Base-by-base conservation (phyloP, 2,113 vertebrate genomes). In the Ondatra zibethicus region DNA sequence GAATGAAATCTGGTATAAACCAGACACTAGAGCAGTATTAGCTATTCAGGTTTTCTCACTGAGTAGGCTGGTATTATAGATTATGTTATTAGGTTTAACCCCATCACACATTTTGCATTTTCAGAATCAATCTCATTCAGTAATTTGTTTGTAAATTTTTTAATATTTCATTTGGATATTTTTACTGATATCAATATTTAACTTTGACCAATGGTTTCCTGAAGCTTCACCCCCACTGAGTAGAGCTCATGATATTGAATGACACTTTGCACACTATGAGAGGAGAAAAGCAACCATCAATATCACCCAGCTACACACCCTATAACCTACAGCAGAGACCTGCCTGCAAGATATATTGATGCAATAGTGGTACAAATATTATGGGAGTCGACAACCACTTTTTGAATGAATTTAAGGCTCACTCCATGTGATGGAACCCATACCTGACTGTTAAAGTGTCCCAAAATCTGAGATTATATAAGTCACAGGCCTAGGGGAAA, bases 131-230 rank as follows among this genome's bases (percentile, higher is more conserved):
- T 50, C 19, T 14, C 52, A 94, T 92, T 11, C 78, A 45, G 33
- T 61, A 93, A 68, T 88, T 88, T 93, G 42, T 88, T 77, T 93
- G n/a, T 95, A 84, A 58, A 39, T 66, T 78, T 78, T 89, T 8
- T 84, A 88, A 42, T 52, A 84, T 73, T 91, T 55, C 2, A 88
- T 78, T 73, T 91, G 50, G 70, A 89, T 84, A 77, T 7, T 58
- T 92, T 17, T 25, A 50, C 33, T 61, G 9, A 11, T 82, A 61
- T 17, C 63, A 85, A 92, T 78, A 47, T n/a, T 55, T 92, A 50
- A 52, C 7, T 92, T 61, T 61, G 31, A 14, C 52, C 8, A 45
- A 2, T 31, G 85, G 5, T 89, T 73, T 78, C 17, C 25, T 55
- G 50, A 80, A 23, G 17, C 50, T 80, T 55, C 50, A 55, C 17